Evolutionary conservation across 1,140 invertebrate genomes (phyloP).

Genomic region (Drosophila baimaii): DNA sequence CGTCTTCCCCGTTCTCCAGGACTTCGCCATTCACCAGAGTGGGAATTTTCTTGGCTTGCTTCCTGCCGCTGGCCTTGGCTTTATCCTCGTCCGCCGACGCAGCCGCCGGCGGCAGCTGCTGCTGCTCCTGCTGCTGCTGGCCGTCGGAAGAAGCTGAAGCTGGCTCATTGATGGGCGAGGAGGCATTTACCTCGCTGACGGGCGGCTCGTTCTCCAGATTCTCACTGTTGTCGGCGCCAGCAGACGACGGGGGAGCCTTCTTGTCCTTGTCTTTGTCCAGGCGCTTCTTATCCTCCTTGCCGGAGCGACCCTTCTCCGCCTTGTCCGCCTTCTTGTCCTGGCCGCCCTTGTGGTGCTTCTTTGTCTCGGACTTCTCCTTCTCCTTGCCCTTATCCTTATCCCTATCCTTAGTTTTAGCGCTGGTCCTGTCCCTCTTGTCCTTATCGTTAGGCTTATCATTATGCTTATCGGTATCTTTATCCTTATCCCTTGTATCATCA

Average conservation of each 20-base stretch:
- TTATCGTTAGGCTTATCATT: constrained; percentile 11
- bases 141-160: neutral
- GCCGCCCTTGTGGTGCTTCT: constrained; percentile 1
- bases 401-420: too few relatives aligned
- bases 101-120: too few relatives aligned
- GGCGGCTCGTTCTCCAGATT: constrained; percentile 68
- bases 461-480: neutral
- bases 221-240: constrained; percentile 11
- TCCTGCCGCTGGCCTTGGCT: neutral
- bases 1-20: neutral
- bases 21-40: constrained; percentile 1
- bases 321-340: constrained; percentile 4
- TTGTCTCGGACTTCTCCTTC: constrained; percentile 13
- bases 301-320: neutral
- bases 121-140: too few relatives aligned
- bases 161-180: neutral
- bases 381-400: neutral
- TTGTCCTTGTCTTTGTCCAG: constrained; percentile 1
- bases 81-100: neutral
- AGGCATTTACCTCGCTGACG: neutral
- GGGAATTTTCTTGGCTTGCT: neutral
- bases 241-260: neutral
- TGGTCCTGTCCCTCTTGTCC: too few relatives aligned
- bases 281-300: constrained; percentile 14
- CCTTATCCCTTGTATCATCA: constrained; percentile 23